Evolutionary conservation across 2,797 vertebrate species (phyloP), one percentile per base, ranked within the genome.

Genomic region (Epinephelus coioides): DNA sequence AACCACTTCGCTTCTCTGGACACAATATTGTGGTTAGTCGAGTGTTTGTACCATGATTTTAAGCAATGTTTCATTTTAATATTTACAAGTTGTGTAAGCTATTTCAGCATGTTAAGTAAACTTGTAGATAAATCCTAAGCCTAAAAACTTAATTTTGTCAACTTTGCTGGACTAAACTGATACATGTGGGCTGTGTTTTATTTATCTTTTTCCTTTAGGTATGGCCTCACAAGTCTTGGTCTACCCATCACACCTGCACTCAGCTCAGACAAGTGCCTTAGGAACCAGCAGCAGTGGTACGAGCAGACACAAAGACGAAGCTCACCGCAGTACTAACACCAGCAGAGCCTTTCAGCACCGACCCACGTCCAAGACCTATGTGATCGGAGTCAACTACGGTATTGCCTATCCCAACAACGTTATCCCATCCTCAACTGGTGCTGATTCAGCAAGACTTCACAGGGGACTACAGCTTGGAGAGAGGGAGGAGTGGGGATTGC

Each of bases 191-290:
- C 49, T 54, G 3, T 75, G 18, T 67, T 71, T 69, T 55, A 27
- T 67, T 51, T 60, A 3, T 64, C 5, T 62, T 4, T 23, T 50
- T 38, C 79, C 64, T 78, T 62, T 53, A 99, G 98, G 98, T 97
- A 99, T 99, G 98, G 98, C 97, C 97, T 98, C 97, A 97, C 97
- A 99, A 96, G 97, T 99, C 94, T 97, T 97, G 96, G 95, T 98
- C 91, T 97, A 97, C 94, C 97, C 98, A 97, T 96, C 97, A 89
- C 97, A 98, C 93, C 95, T 97, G 97, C 97, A 98, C 98, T 97
- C 98, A 97, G 96, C 97, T 95, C 97, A 98, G 95, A 97, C 96
- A 97, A 99, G 98, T 99, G 98, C 98, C 98, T 99, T 99, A 98
- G 96, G 97, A 98, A 96, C 95, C 96, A 91, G 97, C 96, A 97